Percentiles rank a stretch among this genome's conserved stretches.
Evolutionary conservation across 2,113 vertebrate species (phyloP).

Genomic region (Vimba vimba): DNA sequence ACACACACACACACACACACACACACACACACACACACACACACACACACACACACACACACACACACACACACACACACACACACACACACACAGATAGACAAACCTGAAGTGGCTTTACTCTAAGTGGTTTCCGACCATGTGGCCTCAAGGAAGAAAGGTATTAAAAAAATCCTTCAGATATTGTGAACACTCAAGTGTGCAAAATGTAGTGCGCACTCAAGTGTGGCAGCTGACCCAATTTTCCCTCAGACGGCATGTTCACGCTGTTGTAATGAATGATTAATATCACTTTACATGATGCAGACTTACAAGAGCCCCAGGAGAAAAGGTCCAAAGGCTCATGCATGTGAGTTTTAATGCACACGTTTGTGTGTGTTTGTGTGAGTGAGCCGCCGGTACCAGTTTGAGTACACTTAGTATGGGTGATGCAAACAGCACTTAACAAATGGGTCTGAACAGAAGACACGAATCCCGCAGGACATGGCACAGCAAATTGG

Average conservation of each 20-base stretch:
- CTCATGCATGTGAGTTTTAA: conserved; percentile 50
- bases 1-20: conserved; percentile 23
- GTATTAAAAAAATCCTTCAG: conserved; percentile 52
- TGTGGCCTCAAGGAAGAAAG: conserved; percentile 60
- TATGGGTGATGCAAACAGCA: neutral
- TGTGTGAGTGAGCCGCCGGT: neutral
- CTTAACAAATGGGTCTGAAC: neutral
- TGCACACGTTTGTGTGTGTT: neutral
- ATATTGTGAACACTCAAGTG: conserved; percentile 30
- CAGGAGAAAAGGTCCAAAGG: conserved; percentile 58
- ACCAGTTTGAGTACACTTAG: neutral
- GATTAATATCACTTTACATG: conserved; percentile 74
- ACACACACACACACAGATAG: conserved; percentile 8
- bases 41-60: neutral
- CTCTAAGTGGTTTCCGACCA: conserved; percentile 39
- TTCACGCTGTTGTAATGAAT: conserved; percentile 73
- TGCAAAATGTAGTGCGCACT: conserved; percentile 63
- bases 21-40: neutral
- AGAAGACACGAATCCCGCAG: conserved; percentile 1
- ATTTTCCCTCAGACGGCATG: conserved; percentile 70
- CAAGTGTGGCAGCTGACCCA: conserved; percentile 73
- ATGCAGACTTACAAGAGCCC: conserved; percentile 67
- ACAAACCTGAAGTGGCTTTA: neutral
- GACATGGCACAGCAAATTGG: neutral
- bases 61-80: conserved; percentile 25